Base-by-base conservation (phyloP, 1,140 invertebrate genomes). In the Musca vetustissima region DNA sequence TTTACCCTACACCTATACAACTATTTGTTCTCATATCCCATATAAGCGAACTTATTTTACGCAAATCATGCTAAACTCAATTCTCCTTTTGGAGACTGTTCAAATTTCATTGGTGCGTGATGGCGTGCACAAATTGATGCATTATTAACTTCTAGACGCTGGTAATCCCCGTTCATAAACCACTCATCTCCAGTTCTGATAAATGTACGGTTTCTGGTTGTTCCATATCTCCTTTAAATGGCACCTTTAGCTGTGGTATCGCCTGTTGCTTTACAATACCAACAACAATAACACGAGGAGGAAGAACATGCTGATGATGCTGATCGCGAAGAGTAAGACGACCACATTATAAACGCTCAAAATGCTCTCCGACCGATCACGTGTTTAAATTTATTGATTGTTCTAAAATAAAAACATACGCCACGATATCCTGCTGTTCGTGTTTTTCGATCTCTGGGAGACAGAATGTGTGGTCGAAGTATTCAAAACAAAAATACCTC, bases 301-400 rank as follows among this genome's bases (percentile, higher is more conserved):
- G 8, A 4, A 15, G 17, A 59, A 59, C n/a, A n/a, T n/a, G n/a
- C n/a, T n/a, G n/a, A n/a, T n/a, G n/a, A n/a, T n/a, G n/a, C n/a
- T n/a, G n/a, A n/a, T n/a, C n/a, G n/a, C n/a, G 25, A 0, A 59
- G 28, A 28, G 14, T 28, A 32, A 28, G 28, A 28, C 3, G 28
- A 28, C 28, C 3, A 28, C 3, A 28, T 28, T 8, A 55, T 13
- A 25, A 55, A 24, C 21, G 19, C 64, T n/a, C 47, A 52, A 21
- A 67, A 17, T 53, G 74, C 72, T 70, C 17, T 75, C 8, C 28
- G 28, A 28, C 28, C 28, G 77, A 73, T 79, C 75, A 79, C 75
- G 77, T 79, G 77, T 79, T 79, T 71, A 79, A 79, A 79, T 79
- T 79, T 79, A 79, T 79, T 79, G 77, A 79, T 79, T 77, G 74